These are phyloP conservation scores for Rotaria macrura DNA, from an alignment of 2,888 invertebrate species.

Conservation along the genomic window DNA sequence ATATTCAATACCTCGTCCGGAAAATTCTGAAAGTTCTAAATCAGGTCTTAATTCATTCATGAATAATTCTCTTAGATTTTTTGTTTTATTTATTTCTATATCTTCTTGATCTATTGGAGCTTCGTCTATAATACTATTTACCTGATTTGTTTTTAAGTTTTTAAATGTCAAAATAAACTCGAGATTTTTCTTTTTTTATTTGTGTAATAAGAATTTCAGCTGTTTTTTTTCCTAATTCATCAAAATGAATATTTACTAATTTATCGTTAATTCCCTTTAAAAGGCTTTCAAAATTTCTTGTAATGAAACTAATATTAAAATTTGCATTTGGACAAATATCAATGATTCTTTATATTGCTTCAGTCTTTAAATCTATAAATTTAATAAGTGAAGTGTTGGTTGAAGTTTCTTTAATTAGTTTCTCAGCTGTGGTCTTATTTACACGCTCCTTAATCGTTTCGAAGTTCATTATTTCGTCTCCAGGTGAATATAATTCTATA, in stretches of 20 bases:
- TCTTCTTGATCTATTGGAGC: constrained; percentile 31
- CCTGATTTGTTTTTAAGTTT: not conserved
- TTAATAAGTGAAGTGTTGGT: too few relatives aligned
- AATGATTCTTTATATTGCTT: not conserved
- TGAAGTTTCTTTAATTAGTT: too few relatives aligned
- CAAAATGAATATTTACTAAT: not conserved
- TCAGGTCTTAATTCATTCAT: not conserved
- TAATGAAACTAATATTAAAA: not conserved
- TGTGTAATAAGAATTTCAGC: not conserved
- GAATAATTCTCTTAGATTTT: constrained; percentile 9
- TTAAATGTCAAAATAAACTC: constrained; percentile 24
- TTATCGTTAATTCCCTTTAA: not conserved
- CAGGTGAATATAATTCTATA: too few relatives aligned
- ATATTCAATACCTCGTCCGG: too few relatives aligned
- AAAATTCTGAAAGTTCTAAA: too few relatives aligned
- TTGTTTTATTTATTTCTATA: constrained; percentile 31
- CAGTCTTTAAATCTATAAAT: too few relatives aligned
- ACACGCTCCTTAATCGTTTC: too few relatives aligned
- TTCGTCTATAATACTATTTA: not conserved
- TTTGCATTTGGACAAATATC: not conserved
- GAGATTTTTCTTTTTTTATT: constrained; percentile 25
- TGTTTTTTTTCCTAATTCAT: not conserved
- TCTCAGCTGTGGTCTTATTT: too few relatives aligned
- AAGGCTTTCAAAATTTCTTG: not conserved
- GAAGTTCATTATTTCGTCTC: too few relatives aligned